phyloP scores from a whole-genome alignment of 2,888 invertebrate species.

The Drosophila longiperda region DNA sequence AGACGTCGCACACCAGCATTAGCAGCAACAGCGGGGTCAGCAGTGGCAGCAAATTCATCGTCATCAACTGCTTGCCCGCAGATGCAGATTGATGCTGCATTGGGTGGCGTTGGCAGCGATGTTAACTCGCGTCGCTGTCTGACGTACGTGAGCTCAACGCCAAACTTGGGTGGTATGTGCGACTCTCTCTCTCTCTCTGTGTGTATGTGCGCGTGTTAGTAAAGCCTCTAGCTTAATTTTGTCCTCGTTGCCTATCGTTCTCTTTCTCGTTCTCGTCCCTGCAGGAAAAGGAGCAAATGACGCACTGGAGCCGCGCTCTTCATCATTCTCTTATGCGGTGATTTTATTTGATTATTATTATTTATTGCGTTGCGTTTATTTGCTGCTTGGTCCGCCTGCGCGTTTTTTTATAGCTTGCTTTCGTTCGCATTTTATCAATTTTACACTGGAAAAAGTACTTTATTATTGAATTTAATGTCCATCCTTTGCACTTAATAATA shows the following conservation, averaged over 20 bases:
- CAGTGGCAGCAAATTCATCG: slow-evolving; percentile 11
- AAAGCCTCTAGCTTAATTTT: neutral
- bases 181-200: slow-evolving; percentile 16
- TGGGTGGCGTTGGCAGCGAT: slow-evolving; percentile 5
- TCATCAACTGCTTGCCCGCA: slow-evolving; percentile 19
- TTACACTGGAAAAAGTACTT: neutral
- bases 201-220: slow-evolving; percentile 16
- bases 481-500: neutral
- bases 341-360: slow-evolving; percentile 26
- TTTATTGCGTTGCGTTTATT: slow-evolving; percentile 13
- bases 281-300: slow-evolving; percentile 59
- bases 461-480: neutral
- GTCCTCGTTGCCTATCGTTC: slow-evolving; percentile 29
- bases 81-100: slow-evolving; percentile 21
- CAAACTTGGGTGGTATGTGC: slow-evolving; percentile 83
- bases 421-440: neutral
- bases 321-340: slow-evolving; percentile 84
- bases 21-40: slow-evolving; percentile 15
- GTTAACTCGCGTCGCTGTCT: slow-evolving; percentile 50
- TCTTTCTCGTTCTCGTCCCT: slow-evolving; percentile 16
- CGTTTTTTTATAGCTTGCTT: neutral
- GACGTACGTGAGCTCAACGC: slow-evolving; percentile 82
- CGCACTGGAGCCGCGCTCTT: slow-evolving; percentile 82
- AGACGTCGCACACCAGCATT: slow-evolving; percentile 31
- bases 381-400: neutral